Base-by-base conservation (phyloP, 2,888 invertebrate species). In the Syritta pipiens region DNA sequence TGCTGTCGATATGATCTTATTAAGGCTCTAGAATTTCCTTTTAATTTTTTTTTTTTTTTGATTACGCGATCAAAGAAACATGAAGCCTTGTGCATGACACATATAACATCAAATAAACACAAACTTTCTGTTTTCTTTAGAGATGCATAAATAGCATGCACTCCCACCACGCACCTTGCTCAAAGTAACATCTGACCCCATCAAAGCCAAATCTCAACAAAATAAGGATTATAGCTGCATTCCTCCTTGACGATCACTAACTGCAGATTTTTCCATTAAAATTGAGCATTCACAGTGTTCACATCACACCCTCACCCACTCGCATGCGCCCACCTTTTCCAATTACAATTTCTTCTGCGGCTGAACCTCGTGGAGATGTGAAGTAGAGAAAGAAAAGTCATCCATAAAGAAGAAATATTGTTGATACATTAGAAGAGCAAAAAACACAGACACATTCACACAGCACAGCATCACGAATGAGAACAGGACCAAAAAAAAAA, bases 331-430 rank as follows among this genome's bases (percentile, higher is more conserved):
- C 19, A 14, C 6, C 10, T 51, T 35, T 30, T 53, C 24, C 37
- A 51, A 6, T 35, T 46, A 48, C 12, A 49, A 2, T 3, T 42
- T 3, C 30, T 44, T 14, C 53, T 49, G 5, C 46, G 17, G 19
- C 49, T 72, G 28, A 69, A 26, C 37, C 28, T 62, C 49, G 28
- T 28, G 37, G 32, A 44, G 20, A 24, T 35, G 26, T 30, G 14
- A 14, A 1, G 7, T 22, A 1, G 26, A 24, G 48, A 37, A 53
- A 37, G 22, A 35, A 49, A 76, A 59, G 28, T n/a, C 51, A 40
- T 77, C 59, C 65, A 72, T 60, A 65, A 67, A 44, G 51, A 63
- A 65, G 55, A 71, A 63, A 76, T 60, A 71, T 60, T 59, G 69
- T 76, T 76, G 75, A 63, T 69, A 76, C 75, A 76, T 62, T 69